A percentile compares a stretch with the other conserved stretches of the same genome.
phyloP scores from a whole-genome alignment of 2,113 vertebrate genomes.

The Thunnus thynnus region DNA sequence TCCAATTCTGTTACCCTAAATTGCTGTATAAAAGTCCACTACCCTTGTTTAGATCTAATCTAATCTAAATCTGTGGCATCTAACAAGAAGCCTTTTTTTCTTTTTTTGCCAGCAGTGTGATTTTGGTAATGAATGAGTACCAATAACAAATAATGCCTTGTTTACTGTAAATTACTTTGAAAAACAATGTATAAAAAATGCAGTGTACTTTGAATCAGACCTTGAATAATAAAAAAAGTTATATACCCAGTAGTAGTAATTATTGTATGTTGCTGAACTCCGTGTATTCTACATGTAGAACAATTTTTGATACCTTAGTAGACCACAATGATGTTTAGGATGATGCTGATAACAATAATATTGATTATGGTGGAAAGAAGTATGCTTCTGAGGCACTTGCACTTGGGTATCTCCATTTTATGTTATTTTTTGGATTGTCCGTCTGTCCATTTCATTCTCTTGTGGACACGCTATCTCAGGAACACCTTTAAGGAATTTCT shows the following conservation, averaged over 20 bases:
- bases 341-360: background rate
- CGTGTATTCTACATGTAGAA: background rate
- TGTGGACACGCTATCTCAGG: too few species aligned
- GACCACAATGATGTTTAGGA: background rate
- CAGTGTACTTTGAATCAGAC: slow-evolving; percentile 68
- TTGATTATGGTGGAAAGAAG: background rate
- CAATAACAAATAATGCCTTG: slow-evolving; percentile 40
- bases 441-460: too few species aligned
- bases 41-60: slow-evolving; percentile 8
- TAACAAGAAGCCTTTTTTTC: slow-evolving; percentile 42
- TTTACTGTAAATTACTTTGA: slow-evolving; percentile 42
- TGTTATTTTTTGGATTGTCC: too few species aligned
- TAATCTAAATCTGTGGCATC: slow-evolving; percentile 21
- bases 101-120: slow-evolving; percentile 68
- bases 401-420: too few species aligned
- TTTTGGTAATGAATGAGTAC: slow-evolving; percentile 55
- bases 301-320: background rate
- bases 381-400: background rate
- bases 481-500: too few species aligned
- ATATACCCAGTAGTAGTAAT: slow-evolving; percentile 19
- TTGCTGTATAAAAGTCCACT: background rate
- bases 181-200: slow-evolving; percentile 61
- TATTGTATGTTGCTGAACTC: background rate
- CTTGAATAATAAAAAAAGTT: slow-evolving; percentile 62
- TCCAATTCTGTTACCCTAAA: background rate